Base-by-base conservation (phyloP, 2,888 invertebrate genomes). In the Pasiphila rectangulata region DNA sequence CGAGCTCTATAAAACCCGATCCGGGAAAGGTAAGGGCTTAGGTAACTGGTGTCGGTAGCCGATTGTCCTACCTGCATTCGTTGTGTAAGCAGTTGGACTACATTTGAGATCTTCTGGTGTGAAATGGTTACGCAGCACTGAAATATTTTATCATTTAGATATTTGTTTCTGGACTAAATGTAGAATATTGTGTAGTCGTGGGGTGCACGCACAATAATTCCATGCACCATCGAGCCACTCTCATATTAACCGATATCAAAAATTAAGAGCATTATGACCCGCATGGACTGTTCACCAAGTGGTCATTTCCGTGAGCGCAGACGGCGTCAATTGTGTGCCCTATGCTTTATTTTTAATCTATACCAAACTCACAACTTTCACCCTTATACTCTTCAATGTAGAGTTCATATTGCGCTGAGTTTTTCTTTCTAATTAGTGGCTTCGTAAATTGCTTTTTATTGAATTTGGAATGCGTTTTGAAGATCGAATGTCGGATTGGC, bases 271-370 rank as follows among this genome's bases (percentile, higher is more conserved):
- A 53, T 49, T 41, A 45, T 41, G 52, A 50, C 82, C 81, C 82
- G 81, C 79, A 82, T 79, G 64, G 57, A 61, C 57, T 62, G 63
- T 39, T 27, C 56, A 58, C 54, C 71, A 83, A 83, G 64, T 81
- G 79, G 67, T 44, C 57, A 67, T 67, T 77, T 83, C 83, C 82
- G 69, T 59, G 58, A 51, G 51, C 58, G 61, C 74, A 72, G 79
- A 76, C 78, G 64, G 56, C 62, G 65, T 52, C 79, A 78, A 78
- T 79, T 76, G 78, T 68, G 57, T 64, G 69, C 62, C 57, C 57
- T 57, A 56, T 64, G 64, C 61, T 75, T 75, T 69, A 73, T 75
- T 76, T 72, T 61, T 59, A 54, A 49, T 53, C 5, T 13, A 35
- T 35, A 21, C 13, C 13, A 10, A 13, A 1, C 25, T 34, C 2